Conservation (phyloP, 2,113 vertebrate species). For the Daboia siamensis region DNA sequence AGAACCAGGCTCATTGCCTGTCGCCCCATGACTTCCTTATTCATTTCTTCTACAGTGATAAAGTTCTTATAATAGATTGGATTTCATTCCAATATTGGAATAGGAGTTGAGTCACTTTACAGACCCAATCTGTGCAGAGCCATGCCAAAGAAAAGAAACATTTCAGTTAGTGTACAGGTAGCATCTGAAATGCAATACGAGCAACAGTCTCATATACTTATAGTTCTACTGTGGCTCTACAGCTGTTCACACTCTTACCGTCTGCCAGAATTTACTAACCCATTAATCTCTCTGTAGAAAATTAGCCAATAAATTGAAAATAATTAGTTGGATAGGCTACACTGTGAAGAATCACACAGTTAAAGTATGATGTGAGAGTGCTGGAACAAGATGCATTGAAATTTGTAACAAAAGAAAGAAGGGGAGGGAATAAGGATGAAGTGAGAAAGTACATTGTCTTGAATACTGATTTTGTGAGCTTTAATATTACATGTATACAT, state of each 20-base stretch:
- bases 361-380: conserved; percentile 50
- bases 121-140: not conserved
- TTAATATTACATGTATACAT: conserved; percentile 12
- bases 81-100: not conserved
- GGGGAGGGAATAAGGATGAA: conserved; percentile 22
- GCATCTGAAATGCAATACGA: conserved; percentile 47
- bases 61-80: too few species aligned
- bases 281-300: conserved; percentile 65
- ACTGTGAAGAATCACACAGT: conserved; percentile 56
- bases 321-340: conserved; percentile 63
- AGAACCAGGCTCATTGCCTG: not conserved
- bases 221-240: conserved; percentile 39
- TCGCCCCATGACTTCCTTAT: not conserved
- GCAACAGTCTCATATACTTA: conserved; percentile 6
- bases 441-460: conserved; percentile 14
- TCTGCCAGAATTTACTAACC: conserved; percentile 56
- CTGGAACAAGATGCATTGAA: conserved; percentile 52
- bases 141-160: conserved; percentile 10
- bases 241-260: conserved; percentile 47
- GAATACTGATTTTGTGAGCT: conserved; percentile 7
- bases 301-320: conserved; percentile 65
- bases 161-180: conserved; percentile 43
- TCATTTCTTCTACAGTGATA: not conserved
- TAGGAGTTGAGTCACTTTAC: not conserved
- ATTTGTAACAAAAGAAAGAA: conserved; percentile 13